phyloP scores from a whole-genome alignment of 1,140 invertebrate genomes.

The Calephelis nemesis region DNA sequence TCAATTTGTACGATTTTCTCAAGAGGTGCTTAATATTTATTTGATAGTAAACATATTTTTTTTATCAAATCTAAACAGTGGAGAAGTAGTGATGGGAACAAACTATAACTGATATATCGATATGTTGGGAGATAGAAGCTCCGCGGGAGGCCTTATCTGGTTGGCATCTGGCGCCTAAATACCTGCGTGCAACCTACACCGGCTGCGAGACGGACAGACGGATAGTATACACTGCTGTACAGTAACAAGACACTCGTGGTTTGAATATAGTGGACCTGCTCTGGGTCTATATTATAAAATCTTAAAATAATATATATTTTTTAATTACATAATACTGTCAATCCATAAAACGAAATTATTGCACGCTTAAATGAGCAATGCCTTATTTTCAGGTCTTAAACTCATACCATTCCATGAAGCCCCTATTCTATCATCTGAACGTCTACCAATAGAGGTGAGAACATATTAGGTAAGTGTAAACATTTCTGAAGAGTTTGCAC shows the following conservation, averaged over 20 bases:
- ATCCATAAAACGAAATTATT: no score
- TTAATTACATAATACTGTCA: not conserved
- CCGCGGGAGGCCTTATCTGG: slow-evolving; percentile 52
- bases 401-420: no score
- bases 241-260: slow-evolving; percentile 20
- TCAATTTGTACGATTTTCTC: no score
- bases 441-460: no score
- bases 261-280: slow-evolving; percentile 1
- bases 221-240: slow-evolving; percentile 18
- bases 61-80: not conserved
- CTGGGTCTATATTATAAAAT: not conserved
- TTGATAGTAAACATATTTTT: no score
- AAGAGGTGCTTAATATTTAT: no score
- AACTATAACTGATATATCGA: slow-evolving; percentile 42
- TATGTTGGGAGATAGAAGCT: slow-evolving; percentile 41
- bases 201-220: slow-evolving; percentile 41
- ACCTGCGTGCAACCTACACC: slow-evolving; percentile 48
- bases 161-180: slow-evolving; percentile 69
- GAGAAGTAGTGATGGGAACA: slow-evolving; percentile 37
- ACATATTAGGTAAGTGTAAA: no score
- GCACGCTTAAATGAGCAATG: no score
- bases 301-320: not conserved
- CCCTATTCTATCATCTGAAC: no score
- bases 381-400: no score
- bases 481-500: no score